Evolutionary conservation across 2,888 invertebrate genomes (phyloP), one percentile per base, ranked within the genome.

Genomic region (Chrysina gloriosa): DNA sequence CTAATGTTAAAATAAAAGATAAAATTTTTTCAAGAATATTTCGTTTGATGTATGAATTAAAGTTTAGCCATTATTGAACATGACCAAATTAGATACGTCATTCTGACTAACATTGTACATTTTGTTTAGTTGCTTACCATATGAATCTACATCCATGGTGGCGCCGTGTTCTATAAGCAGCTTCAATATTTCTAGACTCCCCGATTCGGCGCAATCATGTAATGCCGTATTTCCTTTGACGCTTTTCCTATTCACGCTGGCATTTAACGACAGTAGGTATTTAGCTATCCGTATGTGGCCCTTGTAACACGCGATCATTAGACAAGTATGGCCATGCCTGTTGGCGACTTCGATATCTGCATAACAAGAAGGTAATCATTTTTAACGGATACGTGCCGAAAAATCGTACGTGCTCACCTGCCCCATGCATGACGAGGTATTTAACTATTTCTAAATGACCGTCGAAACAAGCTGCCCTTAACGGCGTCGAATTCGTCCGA

Each of bases 261-360:
- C 97, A 77, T 93, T 93, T 48, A 94, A 84, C 11, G 91, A 89
- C 6, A 98, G 87, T 65, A 98, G 87, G 85, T 93, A 97, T 79
- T 92, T 92, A 63, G 96, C 96, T 80, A 98, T 97, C 79, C 90
- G 89, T 74, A 91, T 90, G 84, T 98, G 97, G 64, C 96, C 95
- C 83, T 97, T 96, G 85, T 96, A 98, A 84, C 97, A 97, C 50
- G 97, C 95, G 70, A 98, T 98, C 98, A 98, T 98, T 29, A 98
- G 87, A 80, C 97, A 97, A 9, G 98, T 98, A 85, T 98, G 98
- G 0, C 95, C 96, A 82, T 96, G 95, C 71, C 95, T 89, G 82
- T 98, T 98, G 19, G 97, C 95, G 80, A 97, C 92, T 86, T 98
- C 97, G 81, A 98, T 93, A 84, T 98, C 96, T 88, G 88, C 1